phyloP scores from a whole-genome alignment of 2,113 vertebrate species.

The Urocolius indicus region DNA sequence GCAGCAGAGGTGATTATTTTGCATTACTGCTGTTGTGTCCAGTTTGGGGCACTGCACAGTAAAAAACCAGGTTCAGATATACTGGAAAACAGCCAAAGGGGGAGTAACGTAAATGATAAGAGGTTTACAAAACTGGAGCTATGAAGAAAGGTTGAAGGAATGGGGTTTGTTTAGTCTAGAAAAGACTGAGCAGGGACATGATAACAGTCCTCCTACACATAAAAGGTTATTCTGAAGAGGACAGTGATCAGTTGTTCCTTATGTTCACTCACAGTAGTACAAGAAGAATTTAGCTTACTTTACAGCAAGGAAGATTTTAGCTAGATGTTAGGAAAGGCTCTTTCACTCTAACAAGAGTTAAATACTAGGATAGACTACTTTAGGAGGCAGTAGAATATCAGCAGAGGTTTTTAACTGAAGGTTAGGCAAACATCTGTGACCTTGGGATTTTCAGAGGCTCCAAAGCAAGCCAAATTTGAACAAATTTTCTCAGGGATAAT shows the following conservation, averaged over 20 bases:
- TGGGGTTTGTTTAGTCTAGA: slow-evolving; percentile 69
- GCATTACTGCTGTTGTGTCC: background rate
- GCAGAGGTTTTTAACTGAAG: background rate
- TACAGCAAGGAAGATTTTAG: background rate
- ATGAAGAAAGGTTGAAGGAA: slow-evolving; percentile 56
- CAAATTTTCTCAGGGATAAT: background rate
- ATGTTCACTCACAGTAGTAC: background rate
- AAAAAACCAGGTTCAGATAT: background rate
- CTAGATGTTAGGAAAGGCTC: background rate
- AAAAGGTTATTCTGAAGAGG: slow-evolving; percentile 22
- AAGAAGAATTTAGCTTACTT: slow-evolving; percentile 12
- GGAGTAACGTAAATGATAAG: slow-evolving; percentile 32
- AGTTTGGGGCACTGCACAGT: background rate
- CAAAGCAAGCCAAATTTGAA: background rate
- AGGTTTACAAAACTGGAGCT: slow-evolving; percentile 44
- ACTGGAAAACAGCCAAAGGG: slow-evolving; percentile 40
- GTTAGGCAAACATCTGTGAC: slow-evolving; percentile 31
- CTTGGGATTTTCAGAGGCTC: background rate
- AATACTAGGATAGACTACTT: background rate
- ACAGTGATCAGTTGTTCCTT: background rate
- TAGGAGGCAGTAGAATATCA: background rate
- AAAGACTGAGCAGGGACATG: slow-evolving; percentile 17
- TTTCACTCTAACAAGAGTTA: background rate
- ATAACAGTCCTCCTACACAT: slow-evolving; percentile 33
- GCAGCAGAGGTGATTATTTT: background rate